Evolutionary conservation across 2,113 vertebrate species (phyloP), one percentile per base, ranked within the genome.

Genomic region (Calyptommatus sinebrachiatus): DNA sequence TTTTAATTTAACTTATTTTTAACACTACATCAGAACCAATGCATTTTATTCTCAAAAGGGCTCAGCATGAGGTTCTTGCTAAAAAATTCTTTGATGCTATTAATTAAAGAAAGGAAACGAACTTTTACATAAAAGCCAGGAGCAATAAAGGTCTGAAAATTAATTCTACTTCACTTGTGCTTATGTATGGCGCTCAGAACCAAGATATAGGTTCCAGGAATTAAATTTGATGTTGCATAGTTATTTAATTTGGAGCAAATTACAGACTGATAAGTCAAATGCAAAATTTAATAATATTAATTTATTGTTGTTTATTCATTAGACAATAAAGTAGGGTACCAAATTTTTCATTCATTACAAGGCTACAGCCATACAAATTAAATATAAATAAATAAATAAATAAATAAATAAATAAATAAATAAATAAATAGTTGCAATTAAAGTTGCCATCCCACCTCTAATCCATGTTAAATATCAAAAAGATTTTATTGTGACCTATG

Each of bases 201-300:
- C 66, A 76, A 76, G 31, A 81, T 62, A 35, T 88, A 82, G 41
- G 60, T 85, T 41, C 35, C 35, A 41, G 35, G 35, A 41, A 82
- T 71, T 91, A 76, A 85, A 73, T 82, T 86, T 87, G 83, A 83
- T 89, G 85, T 80, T 82, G 76, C 5, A 28, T 80, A 14, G 69
- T 80, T 90, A 79, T 84, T 73, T 89, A 73, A 41, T 91, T 89
- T 89, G 88, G 86, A 88, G 73, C 86, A 89, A 85, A 84, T 85
- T 90, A 84, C 78, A 81, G 84, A 87, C 84, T 88, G 86, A 73
- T 70, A 63, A 1, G 2, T 63, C 35, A 73, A 60, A 14, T 88
- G 60, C 66, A 50, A 75, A 18, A 28, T 53, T 74, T 60, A 81
- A 68, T 81, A 61, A 74, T 74, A 86, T 92, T 29, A 85, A 81